phyloP scores from a whole-genome alignment of 1,140 invertebrate genomes.

The Drosophila kohkoa region DNA sequence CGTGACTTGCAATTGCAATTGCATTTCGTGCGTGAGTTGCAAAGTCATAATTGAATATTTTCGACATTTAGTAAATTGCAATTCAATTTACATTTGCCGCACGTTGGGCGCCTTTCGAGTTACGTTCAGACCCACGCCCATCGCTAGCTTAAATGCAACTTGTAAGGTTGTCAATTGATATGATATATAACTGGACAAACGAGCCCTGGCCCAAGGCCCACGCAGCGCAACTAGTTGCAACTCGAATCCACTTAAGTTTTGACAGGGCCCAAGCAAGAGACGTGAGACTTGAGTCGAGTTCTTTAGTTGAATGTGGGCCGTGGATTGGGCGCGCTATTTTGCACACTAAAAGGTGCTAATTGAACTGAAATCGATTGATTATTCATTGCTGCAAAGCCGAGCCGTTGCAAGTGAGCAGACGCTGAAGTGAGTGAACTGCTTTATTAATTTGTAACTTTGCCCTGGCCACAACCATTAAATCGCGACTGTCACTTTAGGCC shows the following conservation, averaged over 20 bases:
- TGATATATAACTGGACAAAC: slow-evolving; percentile 36
- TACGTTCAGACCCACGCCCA: slow-evolving; percentile 6
- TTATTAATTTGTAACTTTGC: slow-evolving; percentile 72
- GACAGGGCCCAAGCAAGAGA: slow-evolving; percentile 54
- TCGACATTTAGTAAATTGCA: not conserved
- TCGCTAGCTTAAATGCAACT: slow-evolving; percentile 21
- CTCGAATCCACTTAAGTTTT: slow-evolving; percentile 73
- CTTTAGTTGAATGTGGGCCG: slow-evolving; percentile 28
- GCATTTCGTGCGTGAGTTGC: not conserved
- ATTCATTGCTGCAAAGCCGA: slow-evolving; percentile 57
- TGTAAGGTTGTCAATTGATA: slow-evolving; percentile 24
- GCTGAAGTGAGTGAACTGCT: slow-evolving; percentile 23
- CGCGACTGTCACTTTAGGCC: slow-evolving; percentile 84
- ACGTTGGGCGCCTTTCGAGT: slow-evolving; percentile 15
- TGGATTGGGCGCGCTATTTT: slow-evolving; percentile 72
- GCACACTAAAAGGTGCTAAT: slow-evolving; percentile 82
- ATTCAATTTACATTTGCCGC: not conserved
- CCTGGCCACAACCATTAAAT: slow-evolving; percentile 80
- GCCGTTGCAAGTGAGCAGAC: slow-evolving; percentile 19
- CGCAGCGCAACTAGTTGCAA: slow-evolving; percentile 28
- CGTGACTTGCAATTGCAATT: not conserved
- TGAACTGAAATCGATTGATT: slow-evolving; percentile 82
- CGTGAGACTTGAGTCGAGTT: slow-evolving; percentile 8
- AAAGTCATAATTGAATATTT: not conserved
- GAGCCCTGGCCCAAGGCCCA: slow-evolving; percentile 34